These are phyloP conservation scores for Mactra quadrangularis DNA, from an alignment of 1,140 invertebrate species.

Conservation along the genomic window DNA sequence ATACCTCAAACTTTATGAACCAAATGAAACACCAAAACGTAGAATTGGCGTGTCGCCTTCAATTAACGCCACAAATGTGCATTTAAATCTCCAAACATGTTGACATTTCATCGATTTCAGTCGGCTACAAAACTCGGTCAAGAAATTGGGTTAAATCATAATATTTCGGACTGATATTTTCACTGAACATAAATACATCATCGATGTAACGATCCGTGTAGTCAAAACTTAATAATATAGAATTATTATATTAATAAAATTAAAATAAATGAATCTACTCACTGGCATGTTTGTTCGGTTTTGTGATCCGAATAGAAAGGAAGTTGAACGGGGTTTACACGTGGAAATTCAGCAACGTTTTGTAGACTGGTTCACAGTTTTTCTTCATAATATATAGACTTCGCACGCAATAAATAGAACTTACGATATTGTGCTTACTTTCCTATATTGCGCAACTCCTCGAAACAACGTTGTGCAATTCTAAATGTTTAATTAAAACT, in stretches of 20 bases:
- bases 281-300: conserved; percentile 68
- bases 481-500: too few species aligned
- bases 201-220: background rate
- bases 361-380: conserved; percentile 23
- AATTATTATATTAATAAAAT: background rate
- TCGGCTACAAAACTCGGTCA: too few species aligned
- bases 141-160: too few species aligned
- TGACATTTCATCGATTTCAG: too few species aligned
- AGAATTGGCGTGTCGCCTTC: too few species aligned
- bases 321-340: conserved; percentile 61
- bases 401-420: background rate
- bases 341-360: conserved; percentile 54
- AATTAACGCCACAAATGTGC: too few species aligned
- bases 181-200: too few species aligned
- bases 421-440: conserved; percentile 8
- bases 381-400: background rate
- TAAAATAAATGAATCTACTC: conserved; percentile 30
- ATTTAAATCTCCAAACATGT: too few species aligned
- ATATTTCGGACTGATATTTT: too few species aligned
- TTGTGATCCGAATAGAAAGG: conserved; percentile 61
- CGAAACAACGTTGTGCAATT: too few species aligned
- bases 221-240: background rate
- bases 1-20: too few species aligned
- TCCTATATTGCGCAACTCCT: conserved; percentile 19
- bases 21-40: too few species aligned